These are phyloP conservation scores for Ophraella communa DNA, from an alignment of 2,888 invertebrate species.

Conservation along the genomic window DNA sequence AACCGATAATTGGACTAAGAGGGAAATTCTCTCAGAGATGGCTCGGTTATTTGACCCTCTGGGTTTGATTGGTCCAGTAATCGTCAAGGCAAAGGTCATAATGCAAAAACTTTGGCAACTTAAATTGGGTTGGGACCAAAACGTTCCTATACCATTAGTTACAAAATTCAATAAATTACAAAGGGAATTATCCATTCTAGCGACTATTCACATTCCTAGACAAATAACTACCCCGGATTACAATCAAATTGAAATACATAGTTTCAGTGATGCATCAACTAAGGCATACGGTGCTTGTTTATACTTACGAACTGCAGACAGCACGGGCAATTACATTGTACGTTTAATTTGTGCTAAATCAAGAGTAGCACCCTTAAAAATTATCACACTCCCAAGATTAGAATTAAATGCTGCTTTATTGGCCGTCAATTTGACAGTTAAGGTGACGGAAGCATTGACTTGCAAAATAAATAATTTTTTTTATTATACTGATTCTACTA, in stretches of 20 bases:
- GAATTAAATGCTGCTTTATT: neutral
- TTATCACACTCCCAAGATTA: neutral
- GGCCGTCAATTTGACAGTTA: too few relatives aligned
- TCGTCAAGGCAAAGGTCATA: too few relatives aligned
- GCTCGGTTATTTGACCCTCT: conserved; percentile 16
- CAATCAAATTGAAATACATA: neutral
- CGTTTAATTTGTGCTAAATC: conserved; percentile 10
- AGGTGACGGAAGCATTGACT: neutral
- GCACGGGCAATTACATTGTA: neutral
- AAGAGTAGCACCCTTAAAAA: conserved; percentile 3
- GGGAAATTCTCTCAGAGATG: conserved; percentile 8
- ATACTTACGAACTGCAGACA: neutral
- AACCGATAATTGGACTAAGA: neutral
- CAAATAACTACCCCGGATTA: neutral
- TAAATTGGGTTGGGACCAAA: too few relatives aligned
- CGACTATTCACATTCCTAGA: too few relatives aligned
- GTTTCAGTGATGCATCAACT: neutral
- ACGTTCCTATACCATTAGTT: too few relatives aligned
- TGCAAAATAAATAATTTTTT: too few relatives aligned
- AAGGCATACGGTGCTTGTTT: neutral
- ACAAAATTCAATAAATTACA: too few relatives aligned
- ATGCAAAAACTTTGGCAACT: too few relatives aligned
- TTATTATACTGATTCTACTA: conserved; percentile 39
- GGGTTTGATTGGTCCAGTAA: conserved; percentile 17
- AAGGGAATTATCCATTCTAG: too few relatives aligned